phyloP scores from a whole-genome alignment of 2,797 vertebrate genomes.

The Hirundo rustica region DNA sequence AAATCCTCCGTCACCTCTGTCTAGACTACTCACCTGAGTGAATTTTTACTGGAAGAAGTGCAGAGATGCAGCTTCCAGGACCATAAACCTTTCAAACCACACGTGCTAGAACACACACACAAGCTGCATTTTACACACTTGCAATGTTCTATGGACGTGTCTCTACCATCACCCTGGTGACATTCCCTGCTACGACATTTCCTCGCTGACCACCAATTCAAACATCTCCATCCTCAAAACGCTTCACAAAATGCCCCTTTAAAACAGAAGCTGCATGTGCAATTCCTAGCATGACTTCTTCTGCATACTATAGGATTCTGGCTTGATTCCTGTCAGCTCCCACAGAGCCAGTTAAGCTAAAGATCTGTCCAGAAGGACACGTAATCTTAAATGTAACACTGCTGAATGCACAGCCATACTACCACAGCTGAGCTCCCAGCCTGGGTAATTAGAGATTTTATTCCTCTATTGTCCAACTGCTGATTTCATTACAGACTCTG shows the following conservation, averaged over 20 bases:
- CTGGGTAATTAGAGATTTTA: constrained; percentile 1
- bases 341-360: constrained; percentile 1
- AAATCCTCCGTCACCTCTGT: constrained; percentile 43
- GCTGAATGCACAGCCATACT: not conserved
- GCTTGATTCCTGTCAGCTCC: not conserved
- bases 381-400: not conserved
- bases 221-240: not conserved
- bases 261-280: not conserved
- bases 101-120: not conserved
- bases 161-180: not conserved
- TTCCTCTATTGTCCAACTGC: not conserved
- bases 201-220: not conserved
- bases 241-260: not conserved
- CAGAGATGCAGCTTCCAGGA: not conserved
- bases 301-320: not conserved
- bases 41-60: constrained; percentile 10
- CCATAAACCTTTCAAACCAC: not conserved
- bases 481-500: constrained; percentile 32
- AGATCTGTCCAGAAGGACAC: constrained; percentile 21
- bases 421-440: not conserved
- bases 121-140: not conserved
- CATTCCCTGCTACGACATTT: not conserved
- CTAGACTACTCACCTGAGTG: constrained; percentile 51
- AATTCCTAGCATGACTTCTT: not conserved
- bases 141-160: accelerated